Base-by-base conservation (phyloP, 64 coral and sea anemone species). In the Trachythela sp. region DNA sequence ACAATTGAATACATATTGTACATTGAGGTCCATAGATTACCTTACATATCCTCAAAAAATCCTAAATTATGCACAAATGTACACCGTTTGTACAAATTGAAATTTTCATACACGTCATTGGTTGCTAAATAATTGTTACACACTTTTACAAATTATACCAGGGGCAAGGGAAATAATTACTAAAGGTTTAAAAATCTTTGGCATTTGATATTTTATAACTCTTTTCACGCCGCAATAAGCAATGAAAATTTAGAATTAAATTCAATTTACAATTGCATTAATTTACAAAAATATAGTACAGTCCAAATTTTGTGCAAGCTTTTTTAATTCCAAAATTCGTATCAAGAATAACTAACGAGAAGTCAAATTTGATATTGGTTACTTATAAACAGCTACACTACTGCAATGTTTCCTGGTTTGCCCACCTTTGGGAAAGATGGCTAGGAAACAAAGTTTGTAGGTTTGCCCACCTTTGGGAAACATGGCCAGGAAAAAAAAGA, bases 1-100 rank as follows among this genome's bases (percentile, higher is more conserved):
- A 64, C 56, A 64, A 64, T 64, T 64, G 56, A 64, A 64, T 64
- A 64, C 56, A 64, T 64, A 64, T 64, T 64, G 56, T 64, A 64
- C 56, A 64, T 20, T 5, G 56, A 64, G 56, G 56, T 64, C 56
- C 56, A 64, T 64, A 64, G 42, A 45, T 45, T 45, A 45, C 42
- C 42, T 45, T 45, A 45, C 26, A 64, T 64, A 64, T 64, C 56
- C 56, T 64, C 56, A 64, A 64, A 64, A n/a, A 64, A 3, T 80
- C 75, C 75, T 80, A 80, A 80, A 80, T 80, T 80, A 80, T 80
- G 75, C 75, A 80, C 75, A 80, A 80, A 80, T 80, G 75, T 80
- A 80, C 75, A 80, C 20, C 27, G 33, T 80, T 35, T 80, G 37
- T 39, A 80, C 31, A 80, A 80, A 80, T 80, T 80, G 20, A 80